phyloP scores from a whole-genome alignment of 2,888 invertebrate species.

The Limnephilus marmoratus region DNA sequence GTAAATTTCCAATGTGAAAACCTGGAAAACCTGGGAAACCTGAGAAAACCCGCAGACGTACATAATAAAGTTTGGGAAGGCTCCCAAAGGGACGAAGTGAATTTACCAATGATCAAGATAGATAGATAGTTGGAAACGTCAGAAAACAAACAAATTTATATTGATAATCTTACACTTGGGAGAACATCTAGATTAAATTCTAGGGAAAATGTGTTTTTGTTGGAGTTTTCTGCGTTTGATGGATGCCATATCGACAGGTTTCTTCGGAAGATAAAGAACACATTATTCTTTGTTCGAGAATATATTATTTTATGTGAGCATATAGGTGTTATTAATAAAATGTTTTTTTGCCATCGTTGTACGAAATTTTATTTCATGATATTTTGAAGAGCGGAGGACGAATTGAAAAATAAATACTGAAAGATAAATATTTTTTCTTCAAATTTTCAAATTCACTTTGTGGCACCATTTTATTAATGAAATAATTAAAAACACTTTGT shows the following conservation, averaged over 20 bases:
- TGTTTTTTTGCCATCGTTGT: neutral
- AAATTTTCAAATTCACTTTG: too few species aligned
- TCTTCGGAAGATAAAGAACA: neutral
- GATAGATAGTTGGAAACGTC: constrained; percentile 7
- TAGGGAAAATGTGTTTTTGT: neutral
- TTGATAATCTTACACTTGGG: constrained; percentile 23
- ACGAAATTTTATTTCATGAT: neutral
- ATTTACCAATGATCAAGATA: constrained; percentile 35
- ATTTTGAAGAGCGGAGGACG: neutral
- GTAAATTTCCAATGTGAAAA: constrained; percentile 33
- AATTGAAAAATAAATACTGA: neutral
- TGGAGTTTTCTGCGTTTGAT: neutral
- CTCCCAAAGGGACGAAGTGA: constrained; percentile 13
- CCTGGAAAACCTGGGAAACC: neutral
- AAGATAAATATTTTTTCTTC: neutral
- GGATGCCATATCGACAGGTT: neutral
- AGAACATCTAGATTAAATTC: neutral
- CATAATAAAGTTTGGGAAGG: constrained; percentile 24
- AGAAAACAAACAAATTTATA: constrained; percentile 30
- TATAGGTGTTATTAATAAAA: neutral
- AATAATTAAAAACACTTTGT: too few species aligned
- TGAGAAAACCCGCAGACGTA: constrained; percentile 15
- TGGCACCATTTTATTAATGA: too few species aligned
- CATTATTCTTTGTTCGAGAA: neutral
- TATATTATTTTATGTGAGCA: neutral